These are phyloP conservation scores for Cavia porcellus DNA, from an alignment of 2,113 vertebrate species.

Conservation along the genomic window DNA sequence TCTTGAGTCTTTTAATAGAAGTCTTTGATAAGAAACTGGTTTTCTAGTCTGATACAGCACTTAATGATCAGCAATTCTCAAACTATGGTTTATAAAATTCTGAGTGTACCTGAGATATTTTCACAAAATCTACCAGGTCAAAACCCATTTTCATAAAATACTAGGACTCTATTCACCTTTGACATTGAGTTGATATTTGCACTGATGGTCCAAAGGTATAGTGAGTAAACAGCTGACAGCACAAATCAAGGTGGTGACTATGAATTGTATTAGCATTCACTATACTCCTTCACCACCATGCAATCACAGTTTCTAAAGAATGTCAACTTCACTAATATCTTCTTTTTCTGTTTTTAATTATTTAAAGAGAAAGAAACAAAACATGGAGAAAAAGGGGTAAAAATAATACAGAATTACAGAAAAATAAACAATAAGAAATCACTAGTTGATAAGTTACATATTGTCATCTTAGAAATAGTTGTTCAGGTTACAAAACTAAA, in stretches of 20 bases:
- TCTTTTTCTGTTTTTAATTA: no score
- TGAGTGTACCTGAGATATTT: background rate
- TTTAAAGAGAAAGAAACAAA: no score
- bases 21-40: background rate
- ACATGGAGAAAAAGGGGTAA: no score
- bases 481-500: no score
- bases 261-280: background rate
- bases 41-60: background rate
- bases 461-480: no score
- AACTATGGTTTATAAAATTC: background rate
- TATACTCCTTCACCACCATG: background rate
- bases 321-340: background rate
- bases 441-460: no score
- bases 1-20: background rate
- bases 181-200: background rate
- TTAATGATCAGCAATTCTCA: background rate
- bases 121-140: background rate
- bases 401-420: no score
- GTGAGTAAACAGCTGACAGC: background rate
- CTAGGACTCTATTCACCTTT: background rate
- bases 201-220: background rate
- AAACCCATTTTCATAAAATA: conserved; percentile 13
- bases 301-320: background rate
- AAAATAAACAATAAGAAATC: no score
- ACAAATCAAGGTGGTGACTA: background rate